Evolutionary conservation across 2,888 invertebrate genomes (phyloP), one percentile per base, ranked within the genome.

Genomic region (Euspilapteryx auroguttella): DNA sequence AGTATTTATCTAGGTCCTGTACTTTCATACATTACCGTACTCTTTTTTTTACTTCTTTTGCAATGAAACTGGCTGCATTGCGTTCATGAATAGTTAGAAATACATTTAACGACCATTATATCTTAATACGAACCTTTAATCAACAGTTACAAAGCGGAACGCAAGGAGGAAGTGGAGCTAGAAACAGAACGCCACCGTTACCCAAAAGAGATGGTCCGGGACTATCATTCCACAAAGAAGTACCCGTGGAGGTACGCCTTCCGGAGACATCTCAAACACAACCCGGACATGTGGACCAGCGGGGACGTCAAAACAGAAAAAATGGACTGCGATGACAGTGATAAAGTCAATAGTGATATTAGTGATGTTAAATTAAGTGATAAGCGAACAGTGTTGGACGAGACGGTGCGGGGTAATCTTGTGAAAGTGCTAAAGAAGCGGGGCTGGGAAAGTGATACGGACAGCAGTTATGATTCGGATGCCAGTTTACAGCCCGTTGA

Each of bases 231-330:
- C 13, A 56, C 61, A 41, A 68, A 68, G 28, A 64, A 62, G 25
- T 49, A 65, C 34, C 71, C 65, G 0, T 73, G 64, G 68, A 40
- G 68, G 34, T 61, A 63, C 38, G 61, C 65, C 2, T 73, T 73
- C 54, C 37, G 73, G 8, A 44, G 49, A 12, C 73, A 71, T 31
- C 53, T 71, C 21, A 34, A 49, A 10, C 40, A 42, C 4, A 44
- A 68, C 37, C 63, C 61, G 1, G 44, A 55, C 33, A 49, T 69
- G 2, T 69, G 68, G 69, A 47, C 40, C 4, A 40, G 38, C 6
- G n/a, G 5, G 9, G 10, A 3, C 27, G 23, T 30, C 27, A 35
- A 36, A 37, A 32, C 34, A 36, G 33, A 4, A 34, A 28, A 12
- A 40, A 14, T 27, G 22, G 37, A 38, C 14, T 27, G 38, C 38